Evolutionary conservation across 2,888 invertebrate species (phyloP), one percentile per base, ranked within the genome.

Genomic region (Macrostomum cliftonense): DNA sequence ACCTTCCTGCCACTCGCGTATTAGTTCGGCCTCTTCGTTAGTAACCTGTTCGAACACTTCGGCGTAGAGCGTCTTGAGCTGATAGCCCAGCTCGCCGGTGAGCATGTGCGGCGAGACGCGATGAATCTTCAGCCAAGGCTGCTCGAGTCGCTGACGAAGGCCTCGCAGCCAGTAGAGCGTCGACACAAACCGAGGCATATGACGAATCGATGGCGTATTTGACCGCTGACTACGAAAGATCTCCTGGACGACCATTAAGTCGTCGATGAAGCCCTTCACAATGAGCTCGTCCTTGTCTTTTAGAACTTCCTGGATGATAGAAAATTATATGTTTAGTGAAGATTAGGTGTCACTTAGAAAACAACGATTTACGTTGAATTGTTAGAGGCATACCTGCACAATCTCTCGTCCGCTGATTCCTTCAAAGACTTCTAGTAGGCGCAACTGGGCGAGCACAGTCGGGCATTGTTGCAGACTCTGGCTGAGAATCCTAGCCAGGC

Each of bases 361-460:
- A n/a, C n/a, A n/a, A n/a, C n/a, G n/a, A n/a, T n/a, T n/a, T n/a
- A n/a, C n/a, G n/a, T n/a, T n/a, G n/a, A n/a, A n/a, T n/a, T n/a
- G n/a, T n/a, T n/a, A n/a, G n/a, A n/a, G n/a, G n/a, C n/a, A 38
- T 54, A 68, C 67, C 63, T 68, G 68, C 14, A 69, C 65, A 13
- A 65, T 62, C 46, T 68, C 65, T 52, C 68, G 46, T 17, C 65
- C 59, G 54, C 67, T 67, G 54, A 67, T 63, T 12, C 68, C 67
- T 45, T 68, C 66, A 60, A 69, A 69, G 37, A 69, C 68, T 47
- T 69, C 68, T 21, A 69, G 59, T 39, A 69, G 58, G 13, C 67
- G 55, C 17, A 69, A 58, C 53, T 69, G 67, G 2, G 68, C 58
- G 13, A 62, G 61, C 5, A 67, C 61, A 11, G 65, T 68, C 1